Conservation (phyloP, 2,113 vertebrate genomes). For the Cavia porcellus region DNA sequence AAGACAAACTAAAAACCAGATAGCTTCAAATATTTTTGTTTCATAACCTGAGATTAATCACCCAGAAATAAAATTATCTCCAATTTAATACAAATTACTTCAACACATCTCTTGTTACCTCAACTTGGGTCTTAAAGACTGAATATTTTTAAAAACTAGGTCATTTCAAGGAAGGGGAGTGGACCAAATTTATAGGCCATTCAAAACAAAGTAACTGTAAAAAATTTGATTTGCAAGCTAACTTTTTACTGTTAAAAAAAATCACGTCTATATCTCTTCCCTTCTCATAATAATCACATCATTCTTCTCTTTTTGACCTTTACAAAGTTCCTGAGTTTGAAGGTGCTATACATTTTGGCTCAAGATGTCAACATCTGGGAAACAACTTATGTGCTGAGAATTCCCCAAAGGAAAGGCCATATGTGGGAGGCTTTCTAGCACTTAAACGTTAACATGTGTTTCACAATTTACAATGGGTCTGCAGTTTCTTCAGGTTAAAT, state of each 20-base stretch:
- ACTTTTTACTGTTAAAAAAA: not conserved
- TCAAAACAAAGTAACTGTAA: not conserved
- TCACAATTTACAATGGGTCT: not conserved
- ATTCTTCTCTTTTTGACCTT: not conserved
- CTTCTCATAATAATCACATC: not conserved
- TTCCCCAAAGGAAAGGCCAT: conserved; percentile 1
- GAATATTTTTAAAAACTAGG: conserved; percentile 35
- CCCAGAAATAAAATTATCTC: conserved; percentile 30
- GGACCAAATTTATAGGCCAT: not conserved
- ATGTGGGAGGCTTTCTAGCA: not conserved
- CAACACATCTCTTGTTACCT: conserved; percentile 5
- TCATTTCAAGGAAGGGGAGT: not conserved
- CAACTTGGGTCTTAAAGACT: not conserved
- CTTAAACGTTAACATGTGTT: conserved; percentile 58
- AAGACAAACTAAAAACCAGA: not conserved
- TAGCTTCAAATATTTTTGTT: not conserved
- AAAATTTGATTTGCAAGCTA: not conserved
- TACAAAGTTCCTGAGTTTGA: not conserved
- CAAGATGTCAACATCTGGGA: conserved; percentile 60
- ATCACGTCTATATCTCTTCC: not conserved
- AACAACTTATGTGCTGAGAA: conserved; percentile 31
- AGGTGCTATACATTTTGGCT: conserved; percentile 26
- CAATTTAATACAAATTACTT: conserved; percentile 29
- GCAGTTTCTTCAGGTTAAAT: conserved; percentile 31
- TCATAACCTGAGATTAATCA: conserved; percentile 40